Evolutionary conservation across 30 jellyfish, hydroid and myxozoan species (phyloP).

Genomic region (Mastigias papua): DNA sequence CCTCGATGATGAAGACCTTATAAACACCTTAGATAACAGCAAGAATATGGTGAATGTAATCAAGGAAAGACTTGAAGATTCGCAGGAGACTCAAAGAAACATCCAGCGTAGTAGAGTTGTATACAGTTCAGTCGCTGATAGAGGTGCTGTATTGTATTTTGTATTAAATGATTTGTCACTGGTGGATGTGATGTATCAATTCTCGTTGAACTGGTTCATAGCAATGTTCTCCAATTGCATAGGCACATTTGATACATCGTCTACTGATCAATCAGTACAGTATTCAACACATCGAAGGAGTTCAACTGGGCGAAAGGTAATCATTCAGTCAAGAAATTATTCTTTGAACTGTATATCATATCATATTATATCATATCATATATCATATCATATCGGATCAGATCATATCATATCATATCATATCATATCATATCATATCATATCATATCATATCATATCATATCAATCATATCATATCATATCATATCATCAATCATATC

Average conservation of each 20-base stretch:
- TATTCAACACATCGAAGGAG: not conserved
- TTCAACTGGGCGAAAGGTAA: constrained; percentile 13
- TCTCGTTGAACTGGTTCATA: constrained; percentile 89
- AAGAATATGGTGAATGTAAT: constrained; percentile 72
- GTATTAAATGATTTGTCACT: constrained; percentile 77
- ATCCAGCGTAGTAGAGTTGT: constrained; percentile 67
- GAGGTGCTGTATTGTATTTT: constrained; percentile 84
- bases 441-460: too few species aligned
- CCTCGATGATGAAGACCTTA: constrained; percentile 87
- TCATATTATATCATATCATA: too few species aligned
- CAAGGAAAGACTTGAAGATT: constrained; percentile 53
- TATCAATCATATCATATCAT: too few species aligned
- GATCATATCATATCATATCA: too few species aligned
- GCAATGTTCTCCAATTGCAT: constrained; percentile 69
- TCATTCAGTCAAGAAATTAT: not conserved
- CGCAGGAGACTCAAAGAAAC: constrained; percentile 71
- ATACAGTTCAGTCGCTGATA: constrained; percentile 86
- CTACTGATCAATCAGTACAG: constrained; percentile 9
- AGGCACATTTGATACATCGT: constrained; percentile 28
- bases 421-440: too few species aligned
- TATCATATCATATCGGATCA: too few species aligned
- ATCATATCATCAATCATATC: too few species aligned
- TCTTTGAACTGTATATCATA: too few species aligned
- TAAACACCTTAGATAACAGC: constrained; percentile 83
- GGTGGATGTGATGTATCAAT: constrained; percentile 87